These are phyloP conservation scores for Drosophila borealis DNA, from an alignment of 2,888 invertebrate species.

Conservation along the genomic window DNA sequence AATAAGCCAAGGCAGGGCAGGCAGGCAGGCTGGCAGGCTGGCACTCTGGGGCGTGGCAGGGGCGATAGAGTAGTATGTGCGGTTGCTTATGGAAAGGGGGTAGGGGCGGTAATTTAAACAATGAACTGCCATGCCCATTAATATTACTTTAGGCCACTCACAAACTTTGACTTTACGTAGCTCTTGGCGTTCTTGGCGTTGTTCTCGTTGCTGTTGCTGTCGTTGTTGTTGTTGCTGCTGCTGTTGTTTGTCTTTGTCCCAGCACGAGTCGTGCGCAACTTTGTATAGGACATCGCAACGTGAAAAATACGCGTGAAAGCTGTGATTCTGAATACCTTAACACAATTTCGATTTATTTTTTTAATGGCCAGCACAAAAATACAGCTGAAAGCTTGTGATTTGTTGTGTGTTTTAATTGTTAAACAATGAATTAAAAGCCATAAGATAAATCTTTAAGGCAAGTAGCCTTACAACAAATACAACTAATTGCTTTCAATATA, in stretches of 20 bases:
- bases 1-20: constrained; percentile 43
- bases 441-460: background rate
- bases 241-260: constrained; percentile 50
- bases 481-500: background rate
- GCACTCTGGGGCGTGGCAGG: constrained; percentile 11
- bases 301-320: constrained; percentile 30
- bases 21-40: background rate
- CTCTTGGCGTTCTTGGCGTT: constrained; percentile 10
- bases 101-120: constrained; percentile 67
- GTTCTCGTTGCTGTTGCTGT: constrained; percentile 1
- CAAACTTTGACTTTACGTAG: constrained; percentile 64
- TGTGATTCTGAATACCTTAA: constrained; percentile 35
- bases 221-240: constrained; percentile 19
- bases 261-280: constrained; percentile 31
- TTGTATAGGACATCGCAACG: constrained; percentile 1
- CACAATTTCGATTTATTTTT: constrained; percentile 26
- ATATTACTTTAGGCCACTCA: constrained; percentile 71
- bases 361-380: background rate
- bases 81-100: background rate
- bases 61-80: constrained; percentile 1
- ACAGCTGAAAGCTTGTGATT: constrained; percentile 8
- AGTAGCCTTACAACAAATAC: background rate
- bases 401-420: constrained; percentile 1
- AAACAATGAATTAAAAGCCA: background rate
- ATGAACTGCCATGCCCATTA: constrained; percentile 77